A percentile compares a stretch with the other conserved stretches of the same genome.
Evolutionary conservation across 2,797 vertebrate species (phyloP).

Genomic region (Chaenodraco wilsoni): DNA sequence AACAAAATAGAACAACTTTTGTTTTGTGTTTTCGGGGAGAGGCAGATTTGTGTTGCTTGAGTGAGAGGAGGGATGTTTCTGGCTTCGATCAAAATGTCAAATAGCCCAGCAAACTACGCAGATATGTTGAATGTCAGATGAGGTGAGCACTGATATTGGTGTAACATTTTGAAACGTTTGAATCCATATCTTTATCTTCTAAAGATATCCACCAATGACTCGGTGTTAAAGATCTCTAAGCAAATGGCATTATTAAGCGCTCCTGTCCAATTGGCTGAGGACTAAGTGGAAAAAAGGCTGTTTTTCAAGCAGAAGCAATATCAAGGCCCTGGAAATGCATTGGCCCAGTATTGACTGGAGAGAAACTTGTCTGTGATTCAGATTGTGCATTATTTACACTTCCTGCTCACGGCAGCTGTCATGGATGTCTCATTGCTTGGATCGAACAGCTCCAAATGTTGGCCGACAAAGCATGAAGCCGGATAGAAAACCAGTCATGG

Average conservation of each 20-base stretch:
- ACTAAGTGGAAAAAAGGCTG: conserved; percentile 48
- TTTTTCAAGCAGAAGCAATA: conserved; percentile 46
- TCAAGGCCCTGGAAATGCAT: conserved; percentile 57
- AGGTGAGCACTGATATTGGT: conserved; percentile 64
- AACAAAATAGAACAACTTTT: conserved; percentile 61
- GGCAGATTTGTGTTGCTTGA: conserved; percentile 24
- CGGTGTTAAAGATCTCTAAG: conserved; percentile 44
- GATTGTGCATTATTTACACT: conserved; percentile 78
- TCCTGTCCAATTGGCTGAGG: conserved; percentile 47
- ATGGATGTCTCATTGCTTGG: conserved; percentile 63
- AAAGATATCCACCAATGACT: conserved; percentile 50
- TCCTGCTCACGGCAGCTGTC: conserved; percentile 75
- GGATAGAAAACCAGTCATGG: conserved; percentile 41
- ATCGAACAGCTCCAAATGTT: conserved; percentile 65
- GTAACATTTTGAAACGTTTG: conserved; percentile 72
- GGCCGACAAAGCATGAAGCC: conserved; percentile 56
- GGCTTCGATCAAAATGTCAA: conserved; percentile 63
- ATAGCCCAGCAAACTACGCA: conserved; percentile 59
- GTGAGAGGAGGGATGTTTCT: conserved; percentile 28
- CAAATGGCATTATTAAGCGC: conserved; percentile 61
- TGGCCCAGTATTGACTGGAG: conserved; percentile 62
- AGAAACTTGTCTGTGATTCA: conserved; percentile 62
- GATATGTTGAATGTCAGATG: conserved; percentile 75
- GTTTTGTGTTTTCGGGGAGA: conserved; percentile 32
- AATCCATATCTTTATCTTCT: conserved; percentile 74